Evolutionary conservation across 2,113 vertebrate species (phyloP), one percentile per base, ranked within the genome.

Genomic region (human (Homo sapiens)): DNA sequence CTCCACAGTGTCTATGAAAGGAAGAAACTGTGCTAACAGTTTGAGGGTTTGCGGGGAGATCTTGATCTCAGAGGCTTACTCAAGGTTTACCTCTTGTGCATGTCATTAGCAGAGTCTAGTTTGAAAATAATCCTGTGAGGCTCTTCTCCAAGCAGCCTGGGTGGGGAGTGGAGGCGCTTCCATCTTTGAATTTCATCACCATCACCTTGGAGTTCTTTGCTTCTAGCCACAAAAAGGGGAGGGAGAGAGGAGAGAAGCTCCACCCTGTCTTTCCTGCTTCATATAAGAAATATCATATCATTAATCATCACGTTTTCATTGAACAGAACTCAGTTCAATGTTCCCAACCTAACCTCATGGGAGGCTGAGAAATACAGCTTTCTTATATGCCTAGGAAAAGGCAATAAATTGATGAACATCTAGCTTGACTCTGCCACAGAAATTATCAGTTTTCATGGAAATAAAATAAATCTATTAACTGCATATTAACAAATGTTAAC

Each of bases 401-500:
- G 25, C 66, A 87, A 82, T n/a, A 25, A 30, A 82, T 30, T 82
- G 18, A 1, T 68, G 2, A 50, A 48, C 13, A 87, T 30, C 25
- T 68, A 87, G 22, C 38, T 91, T 96, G 72, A 78, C 85, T 50
- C 78, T 84, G 90, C 84, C 32, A 70, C 20, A 75, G 75, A 87
- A 91, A 82, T 1, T 45, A 48, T 35, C 10, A 43, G 45, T 48
- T 70, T 83, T 70, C 45, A 22, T 40, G 45, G 38, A 96, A 94
- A 91, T 50, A 91, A 76, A 91, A 59, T n/a, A 93, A 89, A 70
- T 40, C 27, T 48, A 88, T 50, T 45, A 81, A 90, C 18, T 57
- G 45, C 4, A 13, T 50, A 66, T 75, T 55, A 86, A 18, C 55
- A 55, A 55, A 22, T 40, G 25, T 75, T n/a, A 79, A 72, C 12